Evolutionary conservation across 1,140 invertebrate genomes (phyloP).

Genomic region (Euwallacea similis): DNA sequence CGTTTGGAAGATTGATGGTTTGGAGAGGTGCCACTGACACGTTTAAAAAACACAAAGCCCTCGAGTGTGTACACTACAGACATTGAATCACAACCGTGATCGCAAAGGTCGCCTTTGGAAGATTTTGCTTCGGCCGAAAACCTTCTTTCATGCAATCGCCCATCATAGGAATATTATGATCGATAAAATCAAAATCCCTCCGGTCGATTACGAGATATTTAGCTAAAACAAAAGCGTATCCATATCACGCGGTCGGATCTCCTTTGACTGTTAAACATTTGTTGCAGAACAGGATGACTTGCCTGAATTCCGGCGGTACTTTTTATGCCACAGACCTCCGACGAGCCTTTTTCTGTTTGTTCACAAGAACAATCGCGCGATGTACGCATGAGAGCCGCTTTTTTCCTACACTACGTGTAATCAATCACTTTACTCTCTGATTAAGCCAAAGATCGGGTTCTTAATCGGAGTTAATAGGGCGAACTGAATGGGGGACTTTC

Average conservation of each 20-base stretch:
- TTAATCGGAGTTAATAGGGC: neutral
- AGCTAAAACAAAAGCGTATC: conserved; percentile 34
- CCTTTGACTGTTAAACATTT: conserved; percentile 28
- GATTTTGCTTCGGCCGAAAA: too few relatives aligned
- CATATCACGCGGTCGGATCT: conserved; percentile 28
- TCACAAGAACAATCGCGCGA: conserved; percentile 33
- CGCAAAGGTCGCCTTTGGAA: neutral
- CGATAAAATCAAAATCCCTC: neutral
- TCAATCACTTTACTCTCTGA: conserved; percentile 10
- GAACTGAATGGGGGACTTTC: neutral
- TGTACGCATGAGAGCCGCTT: conserved; percentile 31
- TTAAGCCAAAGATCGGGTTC: too few relatives aligned
- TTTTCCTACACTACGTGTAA: conserved; percentile 13
- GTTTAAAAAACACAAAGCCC: too few relatives aligned
- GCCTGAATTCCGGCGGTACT: conserved; percentile 11
- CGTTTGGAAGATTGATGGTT: conserved; percentile 27
- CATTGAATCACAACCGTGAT: too few relatives aligned
- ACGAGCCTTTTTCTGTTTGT: conserved; percentile 32
- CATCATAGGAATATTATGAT: too few relatives aligned
- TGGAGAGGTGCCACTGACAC: conserved; percentile 18
- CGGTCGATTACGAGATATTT: conserved; percentile 33
- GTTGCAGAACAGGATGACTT: conserved; percentile 32
- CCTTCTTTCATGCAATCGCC: too few relatives aligned
- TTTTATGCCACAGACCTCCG: conserved; percentile 17
- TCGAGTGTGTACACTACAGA: too few relatives aligned